Evolutionary conservation across 2,113 vertebrate genomes (phyloP).

Genomic region (human (Homo sapiens)): DNA sequence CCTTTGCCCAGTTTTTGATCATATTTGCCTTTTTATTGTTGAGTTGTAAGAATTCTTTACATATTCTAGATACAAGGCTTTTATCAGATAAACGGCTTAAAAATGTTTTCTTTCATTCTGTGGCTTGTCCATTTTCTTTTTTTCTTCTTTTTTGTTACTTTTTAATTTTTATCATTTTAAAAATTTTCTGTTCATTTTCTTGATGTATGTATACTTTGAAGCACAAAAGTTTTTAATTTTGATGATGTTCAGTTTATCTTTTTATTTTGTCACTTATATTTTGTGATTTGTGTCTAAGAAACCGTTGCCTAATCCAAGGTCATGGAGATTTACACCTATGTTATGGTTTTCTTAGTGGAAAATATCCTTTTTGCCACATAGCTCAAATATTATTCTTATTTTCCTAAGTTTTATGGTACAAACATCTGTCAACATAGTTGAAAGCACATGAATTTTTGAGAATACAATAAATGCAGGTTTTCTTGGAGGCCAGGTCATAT

Average conservation of each 20-base stretch:
- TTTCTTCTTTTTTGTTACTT: too few relatives aligned
- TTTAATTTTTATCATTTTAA: too few relatives aligned
- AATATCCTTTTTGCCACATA: background rate
- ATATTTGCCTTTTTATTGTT: background rate
- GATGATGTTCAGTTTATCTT: background rate
- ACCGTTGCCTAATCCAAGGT: background rate
- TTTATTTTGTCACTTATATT: constrained; percentile 1
- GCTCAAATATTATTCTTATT: background rate
- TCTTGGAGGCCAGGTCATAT: background rate
- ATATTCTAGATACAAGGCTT: background rate
- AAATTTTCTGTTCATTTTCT: background rate
- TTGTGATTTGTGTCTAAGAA: background rate
- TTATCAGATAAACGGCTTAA: background rate
- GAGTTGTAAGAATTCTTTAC: constrained; percentile 12
- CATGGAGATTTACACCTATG: background rate
- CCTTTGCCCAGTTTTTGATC: background rate
- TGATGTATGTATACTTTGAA: background rate
- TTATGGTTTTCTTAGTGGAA: background rate
- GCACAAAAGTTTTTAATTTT: background rate
- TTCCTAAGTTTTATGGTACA: background rate
- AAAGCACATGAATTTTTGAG: background rate
- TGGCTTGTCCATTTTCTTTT: background rate
- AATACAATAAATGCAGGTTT: background rate
- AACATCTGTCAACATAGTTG: background rate
- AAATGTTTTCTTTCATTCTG: background rate